Evolutionary conservation across 1,140 invertebrate genomes (phyloP).

Genomic region (Antheraea mylitta): DNA sequence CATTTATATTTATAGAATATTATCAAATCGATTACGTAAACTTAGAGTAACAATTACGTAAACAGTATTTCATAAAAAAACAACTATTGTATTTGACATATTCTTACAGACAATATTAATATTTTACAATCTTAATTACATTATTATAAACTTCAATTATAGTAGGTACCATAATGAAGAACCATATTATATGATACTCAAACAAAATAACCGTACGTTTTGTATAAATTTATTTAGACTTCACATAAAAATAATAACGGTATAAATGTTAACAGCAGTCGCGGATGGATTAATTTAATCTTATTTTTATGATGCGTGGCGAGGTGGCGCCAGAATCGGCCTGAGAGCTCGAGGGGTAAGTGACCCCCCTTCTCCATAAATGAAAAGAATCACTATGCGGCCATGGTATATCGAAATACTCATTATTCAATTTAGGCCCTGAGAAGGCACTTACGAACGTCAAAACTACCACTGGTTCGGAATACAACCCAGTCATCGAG

Average conservation of each 20-base stretch:
- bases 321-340: background rate
- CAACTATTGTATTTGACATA: background rate
- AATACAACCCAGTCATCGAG: too few relatives aligned
- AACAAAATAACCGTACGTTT: background rate
- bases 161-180: background rate
- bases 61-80: background rate
- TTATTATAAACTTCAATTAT: background rate
- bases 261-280: constrained; percentile 3
- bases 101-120: background rate
- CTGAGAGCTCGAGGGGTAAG: background rate
- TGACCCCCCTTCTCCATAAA: background rate
- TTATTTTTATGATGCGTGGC: constrained; percentile 3
- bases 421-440: too few relatives aligned
- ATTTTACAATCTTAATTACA: too few relatives aligned
- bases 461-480: too few relatives aligned
- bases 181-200: background rate
- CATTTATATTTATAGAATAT: too few relatives aligned
- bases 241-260: constrained; percentile 4
- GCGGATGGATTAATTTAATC: background rate
- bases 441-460: too few relatives aligned
- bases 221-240: background rate
- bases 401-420: too few relatives aligned
- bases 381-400: too few relatives aligned
- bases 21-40: too few relatives aligned
- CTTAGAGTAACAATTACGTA: too few relatives aligned